Base-by-base conservation (phyloP, 1,140 invertebrate species). In the Drosophila sp. region DNA sequence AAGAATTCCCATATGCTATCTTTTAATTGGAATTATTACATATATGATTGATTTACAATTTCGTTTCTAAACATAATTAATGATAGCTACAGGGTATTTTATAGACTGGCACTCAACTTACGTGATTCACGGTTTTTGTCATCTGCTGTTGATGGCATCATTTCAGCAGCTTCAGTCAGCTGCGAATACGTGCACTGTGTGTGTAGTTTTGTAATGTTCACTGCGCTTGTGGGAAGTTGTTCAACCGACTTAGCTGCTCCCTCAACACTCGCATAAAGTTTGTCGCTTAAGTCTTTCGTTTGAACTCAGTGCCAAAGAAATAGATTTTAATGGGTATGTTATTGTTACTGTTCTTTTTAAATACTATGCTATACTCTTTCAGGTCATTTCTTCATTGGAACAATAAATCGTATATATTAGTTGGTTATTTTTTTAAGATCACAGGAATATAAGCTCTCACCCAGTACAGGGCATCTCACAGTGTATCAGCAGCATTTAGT, bases 101-200 rank as follows among this genome's bases (percentile, higher is more conserved):
- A 13, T 18, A 27, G 38, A 6, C 46, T 16, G 9, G n/a, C 13
- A 43, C 36, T 51, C 25, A 43, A 2, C 18, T 14, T 6, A 2
- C 7, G 11, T 25, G 9, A 21, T 1, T 29, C 32, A n/a, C 27
- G 11, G 11, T 32, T 34, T 48, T 65, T 65, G 56, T 71, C 58
- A 58, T 41, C 51, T 58, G 67, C 72, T 80, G 80, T 75, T 84
- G 80, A 83, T 84, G 80, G 80, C 80, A 83, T 79, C 80, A 83
- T 83, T 83, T 83, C 80, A 83, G 72, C 80, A 83, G 80, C 76
- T 71, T 82, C 74, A 65, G 58, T 59, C 76, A 78, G 71, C 62
- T 78, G 63, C 63, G 67, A 59, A 50, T 64, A 73, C 73, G 71
- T 71, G 78, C 69, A 73, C 45, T 69, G 27, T 29, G 62, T 56